Evolutionary conservation across 2,797 vertebrate genomes (phyloP).

Genomic region (Emydoidea blandingii): DNA sequence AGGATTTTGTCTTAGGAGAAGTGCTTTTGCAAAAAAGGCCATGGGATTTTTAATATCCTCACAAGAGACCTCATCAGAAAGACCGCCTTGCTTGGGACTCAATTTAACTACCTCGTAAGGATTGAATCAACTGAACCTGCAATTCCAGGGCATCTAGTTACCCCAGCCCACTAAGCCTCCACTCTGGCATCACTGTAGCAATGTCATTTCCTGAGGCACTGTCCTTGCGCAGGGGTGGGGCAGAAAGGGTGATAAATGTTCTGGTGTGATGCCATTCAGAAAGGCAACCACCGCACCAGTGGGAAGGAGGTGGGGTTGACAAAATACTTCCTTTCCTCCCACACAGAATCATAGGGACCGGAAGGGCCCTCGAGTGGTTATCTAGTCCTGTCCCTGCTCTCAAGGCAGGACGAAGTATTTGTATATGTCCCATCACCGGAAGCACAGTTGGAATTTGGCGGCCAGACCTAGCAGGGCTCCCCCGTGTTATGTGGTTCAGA

Average conservation of each 20-base stretch:
- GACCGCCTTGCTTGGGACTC: conserved; percentile 23
- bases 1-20: conserved; percentile 39
- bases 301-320: background rate
- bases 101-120: conserved; percentile 1
- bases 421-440: background rate
- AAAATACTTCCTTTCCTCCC: background rate
- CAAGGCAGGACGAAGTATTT: background rate
- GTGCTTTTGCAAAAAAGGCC: conserved; percentile 16
- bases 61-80: background rate
- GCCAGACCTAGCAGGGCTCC: background rate
- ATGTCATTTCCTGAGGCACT: background rate
- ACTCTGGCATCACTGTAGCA: background rate
- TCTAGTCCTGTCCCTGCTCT: too few relatives aligned
- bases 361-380: too few relatives aligned
- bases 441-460: background rate
- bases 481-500: background rate
- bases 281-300: background rate
- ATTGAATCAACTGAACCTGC: conserved; percentile 22
- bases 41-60: background rate
- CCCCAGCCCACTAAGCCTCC: background rate
- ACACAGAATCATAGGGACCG: too few relatives aligned
- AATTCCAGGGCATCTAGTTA: conserved; percentile 45
- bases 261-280: background rate
- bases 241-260: too few relatives aligned
- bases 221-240: background rate